Evolutionary conservation across 2,113 vertebrate species (phyloP).

Genomic region (Tychaedon coryphoeus): DNA sequence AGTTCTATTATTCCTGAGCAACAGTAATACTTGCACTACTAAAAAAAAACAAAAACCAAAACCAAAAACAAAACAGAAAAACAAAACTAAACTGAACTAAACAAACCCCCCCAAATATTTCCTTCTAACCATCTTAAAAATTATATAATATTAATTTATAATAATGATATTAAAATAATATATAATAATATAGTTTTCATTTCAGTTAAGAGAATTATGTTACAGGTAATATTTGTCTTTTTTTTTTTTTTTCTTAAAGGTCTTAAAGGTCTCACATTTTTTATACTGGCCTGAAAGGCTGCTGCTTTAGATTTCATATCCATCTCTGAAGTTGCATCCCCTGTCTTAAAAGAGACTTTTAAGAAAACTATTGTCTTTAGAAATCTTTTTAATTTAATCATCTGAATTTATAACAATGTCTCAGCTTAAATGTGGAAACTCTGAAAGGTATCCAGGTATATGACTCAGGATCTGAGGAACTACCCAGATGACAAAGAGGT

Average conservation of each 20-base stretch:
- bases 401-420: not conserved
- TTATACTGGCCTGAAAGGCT: not conserved
- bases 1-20: not conserved
- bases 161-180: not conserved
- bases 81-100: not conserved
- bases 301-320: not conserved
- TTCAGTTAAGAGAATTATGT: not conserved
- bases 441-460: not conserved
- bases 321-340: not conserved
- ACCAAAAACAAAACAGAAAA: not conserved
- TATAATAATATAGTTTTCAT: not conserved
- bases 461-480: not conserved
- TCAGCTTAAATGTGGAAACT: not conserved
- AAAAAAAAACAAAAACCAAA: not conserved
- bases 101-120: not conserved
- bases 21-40: not conserved
- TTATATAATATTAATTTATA: not conserved
- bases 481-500: not conserved
- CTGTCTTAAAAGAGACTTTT: not conserved
- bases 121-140: not conserved
- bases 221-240: rapidly evolving
- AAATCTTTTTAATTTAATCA: not conserved
- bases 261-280: not conserved
- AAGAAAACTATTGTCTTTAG: not conserved
- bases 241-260: too few relatives aligned